Evolutionary conservation across 2,888 invertebrate species (phyloP), one percentile per base, ranked within the genome.

Genomic region (Agriotes lineatus): DNA sequence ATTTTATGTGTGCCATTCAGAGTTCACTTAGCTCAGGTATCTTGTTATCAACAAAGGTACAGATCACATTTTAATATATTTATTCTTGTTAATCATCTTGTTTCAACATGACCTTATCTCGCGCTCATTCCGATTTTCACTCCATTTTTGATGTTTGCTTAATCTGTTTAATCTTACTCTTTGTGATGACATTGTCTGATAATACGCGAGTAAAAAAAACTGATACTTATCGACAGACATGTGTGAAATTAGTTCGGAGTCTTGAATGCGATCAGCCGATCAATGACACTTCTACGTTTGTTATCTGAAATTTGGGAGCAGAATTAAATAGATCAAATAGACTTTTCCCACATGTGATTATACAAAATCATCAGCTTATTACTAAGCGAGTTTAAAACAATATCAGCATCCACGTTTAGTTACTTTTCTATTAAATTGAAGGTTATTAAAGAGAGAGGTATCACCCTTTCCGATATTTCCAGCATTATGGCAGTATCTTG

Each of bases 21-120:
- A 70, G 70, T 70, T 70, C 63, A 63, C 14, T 62, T 61, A 52
- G 42, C 18, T 30, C 48, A 58, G 50, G 62, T 76, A 77, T 76
- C 76, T 77, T 42, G 30, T 63, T 69, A 72, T 72, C 69, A 64
- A 69, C 66, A 58, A 59, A 57, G 56, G 62, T 66, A 65, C 65
- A 67, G 67, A 65, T 67, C 67, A 62, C 12, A 59, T 61, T 75
- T 74, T 67, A 65, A 73, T 72, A 69, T 74, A 67, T 75, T 72
- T 69, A 60, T 68, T 74, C 69, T 73, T 42, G 44, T 66, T 75
- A 75, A 71, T 75, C 75, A 74, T 67, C 68, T 70, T 70, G 62
- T 70, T 69, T 69, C 69, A 69, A 72, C 72, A 72, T 20, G 57
- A 65, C 56, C 57, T 72, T 72, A 72, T 72, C 72, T 66, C 37